phyloP scores from a whole-genome alignment of 2,797 vertebrate species.

The Leptoclinus maculatus region DNA sequence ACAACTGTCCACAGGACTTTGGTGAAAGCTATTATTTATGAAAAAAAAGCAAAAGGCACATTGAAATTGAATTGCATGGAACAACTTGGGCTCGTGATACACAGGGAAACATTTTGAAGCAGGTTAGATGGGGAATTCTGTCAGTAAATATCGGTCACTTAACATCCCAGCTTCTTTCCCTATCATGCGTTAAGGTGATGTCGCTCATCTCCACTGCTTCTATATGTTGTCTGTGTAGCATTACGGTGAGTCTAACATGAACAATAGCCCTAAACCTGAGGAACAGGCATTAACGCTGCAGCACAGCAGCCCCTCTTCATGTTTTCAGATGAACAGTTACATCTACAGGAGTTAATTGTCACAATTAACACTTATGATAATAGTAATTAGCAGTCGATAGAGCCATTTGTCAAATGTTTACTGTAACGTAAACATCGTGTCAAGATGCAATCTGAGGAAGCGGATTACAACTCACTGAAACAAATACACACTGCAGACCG shows the following conservation, averaged over 20 bases:
- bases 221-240: slow-evolving; percentile 46
- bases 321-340: not conserved
- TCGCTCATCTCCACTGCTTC: slow-evolving; percentile 26
- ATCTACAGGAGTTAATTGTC: not conserved
- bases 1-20: not conserved
- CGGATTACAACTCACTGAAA: slow-evolving; percentile 30
- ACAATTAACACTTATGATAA: not conserved
- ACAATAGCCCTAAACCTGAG: slow-evolving; percentile 13
- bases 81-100: slow-evolving; percentile 26
- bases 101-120: slow-evolving; percentile 49
- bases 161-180: not conserved
- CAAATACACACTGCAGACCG: slow-evolving; percentile 40
- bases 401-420: slow-evolving; percentile 15
- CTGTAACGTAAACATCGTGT: not conserved
- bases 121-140: slow-evolving; percentile 16
- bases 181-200: not conserved
- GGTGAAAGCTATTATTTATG: slow-evolving; percentile 26
- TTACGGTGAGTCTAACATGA: slow-evolving; percentile 20
- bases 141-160: not conserved
- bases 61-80: slow-evolving; percentile 32
- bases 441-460: slow-evolving; percentile 19
- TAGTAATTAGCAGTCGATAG: not conserved
- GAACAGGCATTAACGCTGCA: slow-evolving; percentile 12
- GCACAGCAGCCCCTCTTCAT: slow-evolving; percentile 22
- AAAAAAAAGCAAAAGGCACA: slow-evolving; percentile 50